Evolutionary conservation across 2,797 vertebrate species (phyloP).

Genomic region (Darevskia nairensis): DNA sequence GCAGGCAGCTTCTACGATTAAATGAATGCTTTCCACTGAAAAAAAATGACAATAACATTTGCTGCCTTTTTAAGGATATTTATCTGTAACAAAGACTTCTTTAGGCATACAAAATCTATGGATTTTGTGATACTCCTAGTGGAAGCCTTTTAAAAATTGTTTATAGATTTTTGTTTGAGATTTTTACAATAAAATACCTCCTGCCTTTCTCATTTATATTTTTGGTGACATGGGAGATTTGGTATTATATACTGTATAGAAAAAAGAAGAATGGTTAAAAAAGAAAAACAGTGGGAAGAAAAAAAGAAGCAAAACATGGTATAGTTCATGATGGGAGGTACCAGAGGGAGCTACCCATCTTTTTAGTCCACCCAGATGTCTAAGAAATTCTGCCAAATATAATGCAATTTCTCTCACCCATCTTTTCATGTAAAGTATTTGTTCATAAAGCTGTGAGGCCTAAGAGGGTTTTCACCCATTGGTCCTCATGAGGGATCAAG

Average conservation of each 20-base stretch:
- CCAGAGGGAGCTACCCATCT: background rate
- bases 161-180: background rate
- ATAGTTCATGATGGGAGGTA: background rate
- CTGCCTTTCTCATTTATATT: background rate
- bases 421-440: background rate
- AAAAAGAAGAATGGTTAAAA: background rate
- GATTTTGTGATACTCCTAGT: background rate
- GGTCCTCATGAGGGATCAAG: background rate
- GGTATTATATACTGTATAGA: background rate
- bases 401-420: background rate
- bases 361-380: background rate
- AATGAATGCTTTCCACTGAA: background rate
- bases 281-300: background rate
- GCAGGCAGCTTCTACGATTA: background rate
- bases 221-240: background rate
- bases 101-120: background rate
- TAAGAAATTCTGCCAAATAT: background rate
- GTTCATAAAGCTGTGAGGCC: background rate
- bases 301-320: background rate
- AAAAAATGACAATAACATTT: background rate
- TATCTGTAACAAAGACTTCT: conserved; percentile 2
- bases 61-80: background rate
- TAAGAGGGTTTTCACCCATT: too few species aligned
- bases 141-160: too few species aligned
- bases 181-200: background rate